These are phyloP conservation scores for Beroe ovata DNA, from an alignment of 37 sponge, comb jelly and placozoan genomes.

Conservation along the genomic window DNA sequence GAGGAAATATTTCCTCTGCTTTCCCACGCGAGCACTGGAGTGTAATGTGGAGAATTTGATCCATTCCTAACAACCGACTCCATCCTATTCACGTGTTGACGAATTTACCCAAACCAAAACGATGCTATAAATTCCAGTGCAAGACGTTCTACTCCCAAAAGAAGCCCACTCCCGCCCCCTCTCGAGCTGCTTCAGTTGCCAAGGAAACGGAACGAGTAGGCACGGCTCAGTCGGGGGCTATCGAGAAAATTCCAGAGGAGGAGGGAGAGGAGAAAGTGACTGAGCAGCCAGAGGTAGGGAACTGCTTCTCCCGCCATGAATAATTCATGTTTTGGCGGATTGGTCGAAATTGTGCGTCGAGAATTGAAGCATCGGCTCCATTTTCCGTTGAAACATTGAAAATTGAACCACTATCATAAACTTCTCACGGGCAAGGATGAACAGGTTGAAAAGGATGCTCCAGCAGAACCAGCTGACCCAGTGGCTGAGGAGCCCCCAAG, in stretches of 20 bases:
- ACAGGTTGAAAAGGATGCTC: background rate
- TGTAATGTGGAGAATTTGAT: too few species aligned
- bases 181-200: slow-evolving; percentile 21
- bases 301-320: background rate
- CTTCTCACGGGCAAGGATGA: background rate
- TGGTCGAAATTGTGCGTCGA: background rate
- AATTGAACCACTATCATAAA: too few species aligned
- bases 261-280: background rate
- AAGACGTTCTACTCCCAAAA: slow-evolving; percentile 43
- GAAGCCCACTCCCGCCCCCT: slow-evolving; percentile 45
- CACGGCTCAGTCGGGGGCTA: background rate
- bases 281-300: slow-evolving; percentile 7
- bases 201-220: background rate
- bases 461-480: background rate
- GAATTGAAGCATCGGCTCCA: too few species aligned
- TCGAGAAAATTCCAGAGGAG: background rate
- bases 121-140: too few species aligned
- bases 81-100: too few species aligned
- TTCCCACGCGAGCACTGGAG: too few species aligned
- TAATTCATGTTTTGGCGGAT: too few species aligned
- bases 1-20: too few species aligned
- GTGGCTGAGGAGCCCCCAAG: background rate
- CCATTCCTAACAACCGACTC: too few species aligned
- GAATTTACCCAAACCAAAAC: too few species aligned
- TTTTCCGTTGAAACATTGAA: too few species aligned